Evolutionary conservation across 2,797 vertebrate genomes (phyloP).

Genomic region (Poecilia velifera): DNA sequence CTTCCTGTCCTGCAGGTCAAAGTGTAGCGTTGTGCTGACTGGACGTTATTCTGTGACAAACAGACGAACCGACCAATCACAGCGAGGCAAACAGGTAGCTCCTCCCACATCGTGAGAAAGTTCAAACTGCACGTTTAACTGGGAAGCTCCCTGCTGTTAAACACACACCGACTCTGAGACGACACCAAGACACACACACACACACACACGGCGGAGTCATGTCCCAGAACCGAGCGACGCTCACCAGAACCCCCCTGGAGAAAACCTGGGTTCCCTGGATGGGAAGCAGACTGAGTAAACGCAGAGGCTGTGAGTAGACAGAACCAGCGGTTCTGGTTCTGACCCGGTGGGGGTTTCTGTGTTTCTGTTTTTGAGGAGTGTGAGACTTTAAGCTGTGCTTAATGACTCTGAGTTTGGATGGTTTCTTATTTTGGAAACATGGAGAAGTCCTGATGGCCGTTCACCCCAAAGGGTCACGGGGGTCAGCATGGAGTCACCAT

Average conservation of each 20-base stretch:
- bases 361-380: neutral
- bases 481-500: neutral
- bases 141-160: slow-evolving; percentile 13
- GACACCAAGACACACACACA: neutral
- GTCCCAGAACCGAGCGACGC: slow-evolving; percentile 72
- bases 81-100: slow-evolving; percentile 8
- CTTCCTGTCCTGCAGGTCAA: neutral
- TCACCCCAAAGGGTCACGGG: slow-evolving; percentile 43
- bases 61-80: slow-evolving; percentile 31
- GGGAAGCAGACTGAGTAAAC: slow-evolving; percentile 75
- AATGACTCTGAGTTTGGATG: neutral
- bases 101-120: slow-evolving; percentile 35
- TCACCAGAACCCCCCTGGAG: slow-evolving; percentile 86
- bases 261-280: slow-evolving; percentile 88
- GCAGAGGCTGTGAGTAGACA: slow-evolving; percentile 87
- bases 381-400: no score
- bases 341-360: neutral
- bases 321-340: neutral
- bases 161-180: slow-evolving; percentile 20
- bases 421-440: slow-evolving; percentile 1
- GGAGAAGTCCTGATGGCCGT: slow-evolving; percentile 38
- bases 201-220: slow-evolving; percentile 58
- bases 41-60: slow-evolving; percentile 8
- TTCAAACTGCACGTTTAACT: slow-evolving; percentile 35
- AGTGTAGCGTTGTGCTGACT: slow-evolving; percentile 19